Percentiles rank a stretch among this genome's conserved stretches.
These are phyloP conservation scores for Dromococcyx pavoninus DNA, from an alignment of 2,797 vertebrate species.

Conservation along the genomic window DNA sequence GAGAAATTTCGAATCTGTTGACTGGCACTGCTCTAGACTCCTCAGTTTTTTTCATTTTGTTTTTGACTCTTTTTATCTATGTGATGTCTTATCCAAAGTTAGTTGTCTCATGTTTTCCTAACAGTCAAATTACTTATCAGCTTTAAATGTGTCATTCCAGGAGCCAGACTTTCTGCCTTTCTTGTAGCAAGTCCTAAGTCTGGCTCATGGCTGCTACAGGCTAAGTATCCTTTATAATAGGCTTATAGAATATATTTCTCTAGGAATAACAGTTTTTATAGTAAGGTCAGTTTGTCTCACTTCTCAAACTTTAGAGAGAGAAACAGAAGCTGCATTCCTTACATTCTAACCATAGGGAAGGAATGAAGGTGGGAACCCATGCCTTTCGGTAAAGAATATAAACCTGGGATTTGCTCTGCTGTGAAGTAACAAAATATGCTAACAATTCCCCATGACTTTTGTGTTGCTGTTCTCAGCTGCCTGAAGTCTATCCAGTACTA, in stretches of 20 bases:
- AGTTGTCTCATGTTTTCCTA: not conserved
- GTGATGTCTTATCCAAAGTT: not conserved
- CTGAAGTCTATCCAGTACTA: not conserved
- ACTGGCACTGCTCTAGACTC: not conserved
- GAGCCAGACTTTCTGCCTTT: not conserved
- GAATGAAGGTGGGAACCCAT: not conserved
- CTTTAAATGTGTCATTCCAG: not conserved
- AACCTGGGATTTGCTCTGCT: not conserved
- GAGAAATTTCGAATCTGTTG: not conserved
- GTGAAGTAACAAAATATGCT: not conserved
- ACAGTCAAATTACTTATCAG: not conserved
- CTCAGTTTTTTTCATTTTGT: not conserved
- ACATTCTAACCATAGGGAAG: not conserved
- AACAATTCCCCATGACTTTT: not conserved
- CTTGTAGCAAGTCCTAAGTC: not conserved
- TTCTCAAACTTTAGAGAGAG: not conserved
- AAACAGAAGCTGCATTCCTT: constrained; percentile 23
- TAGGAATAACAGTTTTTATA: not conserved
- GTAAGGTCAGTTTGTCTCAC: not conserved
- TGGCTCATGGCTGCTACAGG: not conserved
- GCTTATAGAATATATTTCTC: not conserved
- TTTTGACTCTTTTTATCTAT: not conserved
- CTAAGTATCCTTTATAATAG: not conserved
- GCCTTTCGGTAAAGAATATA: not conserved
- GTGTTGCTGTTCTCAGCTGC: not conserved